Percentiles rank a stretch among this genome's conserved stretches.
Conservation (phyloP, 2,888 invertebrate genomes). For the Drosophila silvestris region DNA sequence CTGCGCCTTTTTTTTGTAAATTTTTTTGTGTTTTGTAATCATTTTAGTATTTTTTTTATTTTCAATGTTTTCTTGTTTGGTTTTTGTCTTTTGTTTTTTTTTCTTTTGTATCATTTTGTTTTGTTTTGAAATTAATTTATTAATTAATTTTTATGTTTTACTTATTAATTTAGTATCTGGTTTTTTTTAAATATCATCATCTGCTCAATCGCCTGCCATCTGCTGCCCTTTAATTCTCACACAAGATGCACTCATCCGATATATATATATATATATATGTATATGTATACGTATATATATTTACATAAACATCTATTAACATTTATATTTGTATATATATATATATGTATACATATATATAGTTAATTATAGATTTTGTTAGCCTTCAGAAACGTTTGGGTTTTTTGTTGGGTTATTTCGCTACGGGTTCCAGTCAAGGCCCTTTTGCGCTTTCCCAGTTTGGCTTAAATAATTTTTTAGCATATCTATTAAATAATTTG, state of each 20-base stretch:
- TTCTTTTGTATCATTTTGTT: constrained; percentile 49
- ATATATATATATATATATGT: constrained; percentile 17
- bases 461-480: constrained; percentile 67
- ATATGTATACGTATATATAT: constrained; percentile 30
- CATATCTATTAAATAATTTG: constrained; percentile 74
- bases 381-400: constrained; percentile 32
- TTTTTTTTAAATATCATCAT: constrained; percentile 28
- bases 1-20: constrained; percentile 42
- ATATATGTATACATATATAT: constrained; percentile 26
- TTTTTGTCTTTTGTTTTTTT: constrained; percentile 44
- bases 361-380: constrained; percentile 32
- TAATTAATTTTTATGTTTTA: constrained; percentile 69
- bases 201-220: constrained; percentile 21
- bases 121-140: constrained; percentile 69
- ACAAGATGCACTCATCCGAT: constrained; percentile 30
- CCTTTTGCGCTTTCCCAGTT: constrained; percentile 29
- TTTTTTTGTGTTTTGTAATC: constrained; percentile 69
- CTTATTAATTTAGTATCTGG: constrained; percentile 72
- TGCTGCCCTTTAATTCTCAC: neutral
- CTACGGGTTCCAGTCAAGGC: constrained; percentile 27
- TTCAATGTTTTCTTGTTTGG: constrained; percentile 57
- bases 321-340: constrained; percentile 24
- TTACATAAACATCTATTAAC: constrained; percentile 5
- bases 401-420: constrained; percentile 31
- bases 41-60: constrained; percentile 78